These are phyloP conservation scores for Peromyscus californicus DNA, from an alignment of 2,113 vertebrate genomes.

Conservation along the genomic window DNA sequence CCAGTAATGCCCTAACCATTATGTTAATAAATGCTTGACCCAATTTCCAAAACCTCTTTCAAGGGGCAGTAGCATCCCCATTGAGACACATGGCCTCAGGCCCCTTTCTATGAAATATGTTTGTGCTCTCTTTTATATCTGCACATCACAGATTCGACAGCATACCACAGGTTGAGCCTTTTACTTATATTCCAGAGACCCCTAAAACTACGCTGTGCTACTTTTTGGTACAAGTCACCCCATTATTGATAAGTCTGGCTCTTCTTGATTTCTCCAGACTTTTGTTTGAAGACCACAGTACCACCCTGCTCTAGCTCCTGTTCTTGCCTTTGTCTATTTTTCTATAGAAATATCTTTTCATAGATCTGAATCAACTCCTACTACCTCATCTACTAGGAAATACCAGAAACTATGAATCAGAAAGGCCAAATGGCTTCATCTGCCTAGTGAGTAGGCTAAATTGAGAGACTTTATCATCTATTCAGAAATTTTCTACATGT, in stretches of 20 bases:
- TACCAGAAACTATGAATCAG: not conserved
- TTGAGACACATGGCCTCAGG: not conserved
- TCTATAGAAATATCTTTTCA: slow-evolving; percentile 20
- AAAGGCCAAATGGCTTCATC: not conserved
- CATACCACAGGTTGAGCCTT: not conserved
- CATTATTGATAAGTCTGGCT: not conserved
- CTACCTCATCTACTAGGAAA: not conserved
- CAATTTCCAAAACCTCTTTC: not conserved
- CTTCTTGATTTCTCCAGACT: not conserved
- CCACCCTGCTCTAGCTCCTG: not conserved
- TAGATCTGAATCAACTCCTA: slow-evolving; percentile 20
- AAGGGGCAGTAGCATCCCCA: not conserved
- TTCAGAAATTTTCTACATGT: not conserved
- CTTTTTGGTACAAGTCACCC: not conserved
- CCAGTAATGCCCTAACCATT: not conserved
- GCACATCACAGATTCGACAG: not conserved
- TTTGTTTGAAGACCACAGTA: not conserved
- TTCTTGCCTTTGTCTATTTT: slow-evolving; percentile 7
- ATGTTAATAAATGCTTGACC: not conserved
- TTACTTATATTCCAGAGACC: not conserved
- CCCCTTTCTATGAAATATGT: not conserved
- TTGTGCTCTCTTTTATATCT: not conserved
- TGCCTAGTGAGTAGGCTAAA: not conserved
- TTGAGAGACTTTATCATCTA: not conserved
- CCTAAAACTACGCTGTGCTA: not conserved